Conservation (phyloP, 2,113 vertebrate species). For the Vanacampus margaritifer region DNA sequence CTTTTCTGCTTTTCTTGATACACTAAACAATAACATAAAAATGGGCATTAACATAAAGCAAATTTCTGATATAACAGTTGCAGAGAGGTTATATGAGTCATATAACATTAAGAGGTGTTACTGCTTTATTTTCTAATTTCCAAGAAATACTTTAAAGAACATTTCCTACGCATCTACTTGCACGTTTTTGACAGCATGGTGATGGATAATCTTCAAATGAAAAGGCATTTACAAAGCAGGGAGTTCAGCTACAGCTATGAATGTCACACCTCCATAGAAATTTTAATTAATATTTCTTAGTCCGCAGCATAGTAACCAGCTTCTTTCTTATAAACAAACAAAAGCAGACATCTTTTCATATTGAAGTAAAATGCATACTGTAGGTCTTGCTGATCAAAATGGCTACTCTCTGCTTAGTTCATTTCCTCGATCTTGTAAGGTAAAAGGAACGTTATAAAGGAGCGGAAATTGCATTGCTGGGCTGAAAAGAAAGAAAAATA, state of each 20-base stretch:
- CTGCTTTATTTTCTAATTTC: background rate
- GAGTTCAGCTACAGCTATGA: slow-evolving; percentile 40
- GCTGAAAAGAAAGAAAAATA: slow-evolving; percentile 22
- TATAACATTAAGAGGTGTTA: background rate
- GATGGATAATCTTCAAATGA: slow-evolving; percentile 39
- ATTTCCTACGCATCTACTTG: background rate
- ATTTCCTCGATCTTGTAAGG: slow-evolving; percentile 27
- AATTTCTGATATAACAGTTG: background rate
- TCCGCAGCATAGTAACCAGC: slow-evolving; percentile 44
- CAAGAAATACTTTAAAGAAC: slow-evolving; percentile 12
- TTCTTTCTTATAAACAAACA: slow-evolving; percentile 51
- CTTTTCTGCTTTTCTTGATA: background rate
- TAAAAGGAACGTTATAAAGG: slow-evolving; percentile 32
- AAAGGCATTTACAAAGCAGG: slow-evolving; percentile 42
- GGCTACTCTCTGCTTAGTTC: slow-evolving; percentile 26
- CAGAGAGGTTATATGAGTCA: background rate
- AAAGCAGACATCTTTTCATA: slow-evolving; percentile 52
- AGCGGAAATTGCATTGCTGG: slow-evolving; percentile 37
- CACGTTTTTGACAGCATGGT: slow-evolving; percentile 8
- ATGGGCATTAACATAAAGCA: background rate
- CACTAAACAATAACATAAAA: slow-evolving; percentile 13
- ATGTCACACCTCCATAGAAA: slow-evolving; percentile 30
- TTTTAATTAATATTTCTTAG: slow-evolving; percentile 57
- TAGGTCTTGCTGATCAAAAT: slow-evolving; percentile 35
- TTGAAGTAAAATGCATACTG: slow-evolving; percentile 41